Conservation (phyloP, 2,113 vertebrate species). For the Psilopogon haemacephalus region DNA sequence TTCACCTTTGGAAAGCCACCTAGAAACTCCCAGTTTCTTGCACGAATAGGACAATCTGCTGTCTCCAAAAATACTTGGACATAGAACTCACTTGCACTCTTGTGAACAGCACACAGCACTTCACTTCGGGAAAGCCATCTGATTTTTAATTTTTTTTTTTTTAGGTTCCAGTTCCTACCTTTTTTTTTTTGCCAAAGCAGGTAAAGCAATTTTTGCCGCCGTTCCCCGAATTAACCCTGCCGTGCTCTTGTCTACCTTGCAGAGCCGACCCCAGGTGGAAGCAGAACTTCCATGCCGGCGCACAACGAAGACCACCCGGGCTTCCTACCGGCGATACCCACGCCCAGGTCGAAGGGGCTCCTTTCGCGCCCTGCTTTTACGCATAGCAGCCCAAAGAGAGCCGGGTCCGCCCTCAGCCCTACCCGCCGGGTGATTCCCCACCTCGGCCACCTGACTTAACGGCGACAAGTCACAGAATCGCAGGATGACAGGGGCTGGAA, state of each 20-base stretch:
- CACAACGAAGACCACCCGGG: accelerated
- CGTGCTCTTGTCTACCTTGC: background rate
- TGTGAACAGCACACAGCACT: too few relatives aligned
- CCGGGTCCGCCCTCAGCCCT: background rate
- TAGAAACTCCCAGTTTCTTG: too few relatives aligned
- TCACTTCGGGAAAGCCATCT: accelerated
- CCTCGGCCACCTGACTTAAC: too few relatives aligned
- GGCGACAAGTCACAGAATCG: accelerated
- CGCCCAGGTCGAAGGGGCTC: background rate
- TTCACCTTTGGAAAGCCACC: too few relatives aligned
- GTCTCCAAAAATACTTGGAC: too few relatives aligned
- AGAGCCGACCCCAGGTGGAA: too few relatives aligned
- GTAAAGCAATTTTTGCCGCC: accelerated
- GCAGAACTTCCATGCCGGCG: background rate
- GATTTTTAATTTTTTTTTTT: too few relatives aligned
- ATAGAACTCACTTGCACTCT: accelerated
- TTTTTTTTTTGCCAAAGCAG: background rate
- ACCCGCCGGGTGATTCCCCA: background rate
- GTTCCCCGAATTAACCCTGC: background rate
- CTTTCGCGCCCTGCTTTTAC: accelerated
- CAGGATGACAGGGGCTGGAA: too few relatives aligned
- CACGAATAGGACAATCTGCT: too few relatives aligned
- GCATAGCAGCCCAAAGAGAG: too few relatives aligned
- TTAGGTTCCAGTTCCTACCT: background rate
- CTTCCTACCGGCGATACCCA: too few relatives aligned